A percentile compares a stretch with the other conserved stretches of the same genome.
These are phyloP conservation scores for Rhyacophila evoluta DNA, from an alignment of 2,888 invertebrate species.

Conservation along the genomic window DNA sequence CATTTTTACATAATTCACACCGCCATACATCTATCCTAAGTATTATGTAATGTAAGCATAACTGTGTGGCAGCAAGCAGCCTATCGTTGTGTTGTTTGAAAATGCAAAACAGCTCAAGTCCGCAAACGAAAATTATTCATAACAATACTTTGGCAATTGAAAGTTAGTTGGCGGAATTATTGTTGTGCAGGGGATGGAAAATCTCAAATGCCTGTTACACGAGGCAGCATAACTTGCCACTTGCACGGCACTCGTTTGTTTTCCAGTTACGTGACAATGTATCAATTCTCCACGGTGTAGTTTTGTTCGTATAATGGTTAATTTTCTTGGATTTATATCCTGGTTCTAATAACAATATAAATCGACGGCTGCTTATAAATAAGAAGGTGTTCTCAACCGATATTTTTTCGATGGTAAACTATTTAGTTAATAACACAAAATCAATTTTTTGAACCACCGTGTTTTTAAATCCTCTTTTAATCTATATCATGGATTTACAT, in stretches of 20 bases:
- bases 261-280: background rate
- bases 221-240: background rate
- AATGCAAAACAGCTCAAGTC: slow-evolving; percentile 38
- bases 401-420: too few species aligned
- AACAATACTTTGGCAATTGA: slow-evolving; percentile 51
- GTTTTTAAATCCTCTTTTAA: too few species aligned
- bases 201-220: background rate
- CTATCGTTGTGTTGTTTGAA: slow-evolving; percentile 28
- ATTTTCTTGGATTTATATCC: too few species aligned
- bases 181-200: background rate
- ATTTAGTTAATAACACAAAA: too few species aligned
- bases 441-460: too few species aligned
- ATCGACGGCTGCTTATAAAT: too few species aligned
- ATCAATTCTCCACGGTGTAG: too few species aligned
- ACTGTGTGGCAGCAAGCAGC: background rate
- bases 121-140: slow-evolving; percentile 45
- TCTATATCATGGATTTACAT: too few species aligned
- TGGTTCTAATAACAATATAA: too few species aligned
- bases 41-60: background rate
- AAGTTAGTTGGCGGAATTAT: slow-evolving; percentile 36
- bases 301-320: too few species aligned
- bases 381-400: too few species aligned
- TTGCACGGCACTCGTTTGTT: background rate
- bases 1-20: slow-evolving; percentile 15
- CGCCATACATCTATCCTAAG: background rate